Conservation (phyloP, 2,888 invertebrate genomes). For the Liopterus haemorrhoidalis region DNA sequence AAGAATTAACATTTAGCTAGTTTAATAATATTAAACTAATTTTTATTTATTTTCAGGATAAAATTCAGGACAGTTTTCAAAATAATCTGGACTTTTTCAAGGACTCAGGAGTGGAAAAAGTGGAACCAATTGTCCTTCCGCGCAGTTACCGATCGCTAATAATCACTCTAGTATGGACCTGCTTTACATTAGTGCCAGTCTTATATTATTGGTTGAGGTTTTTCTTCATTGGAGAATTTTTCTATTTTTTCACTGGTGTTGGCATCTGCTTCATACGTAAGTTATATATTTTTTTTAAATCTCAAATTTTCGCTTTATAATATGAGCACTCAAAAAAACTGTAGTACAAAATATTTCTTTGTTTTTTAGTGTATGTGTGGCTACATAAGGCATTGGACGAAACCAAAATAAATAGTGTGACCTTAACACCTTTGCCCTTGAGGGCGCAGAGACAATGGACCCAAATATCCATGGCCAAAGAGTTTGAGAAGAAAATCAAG, state of each 20-base stretch:
- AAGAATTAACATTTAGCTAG: neutral
- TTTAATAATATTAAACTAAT: conserved; percentile 8
- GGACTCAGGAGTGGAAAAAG: conserved; percentile 35
- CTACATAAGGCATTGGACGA: neutral
- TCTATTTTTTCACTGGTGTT: conserved; percentile 38
- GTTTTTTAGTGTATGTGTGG: neutral
- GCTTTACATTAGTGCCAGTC: conserved; percentile 59
- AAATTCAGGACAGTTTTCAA: conserved; percentile 38
- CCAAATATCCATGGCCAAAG: too few species aligned
- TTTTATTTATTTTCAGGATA: conserved; percentile 32
- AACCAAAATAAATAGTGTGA: too few species aligned
- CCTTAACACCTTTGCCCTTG: too few species aligned
- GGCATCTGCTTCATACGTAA: conserved; percentile 41
- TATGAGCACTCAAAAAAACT: neutral
- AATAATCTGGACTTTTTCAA: conserved; percentile 41
- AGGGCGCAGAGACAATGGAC: too few species aligned
- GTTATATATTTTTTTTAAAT: conserved; percentile 27
- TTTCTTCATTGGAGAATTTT: conserved; percentile 41
- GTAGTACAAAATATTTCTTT: neutral
- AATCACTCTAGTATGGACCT: conserved; percentile 41
- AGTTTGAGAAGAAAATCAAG: too few species aligned
- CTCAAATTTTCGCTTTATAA: conserved; percentile 2
- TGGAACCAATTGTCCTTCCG: conserved; percentile 35
- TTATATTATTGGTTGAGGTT: conserved; percentile 41
- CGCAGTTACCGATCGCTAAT: conserved; percentile 37